Evolutionary conservation across 2,888 invertebrate species (phyloP), one percentile per base, ranked within the genome.

Genomic region (Dryococelus australis): DNA sequence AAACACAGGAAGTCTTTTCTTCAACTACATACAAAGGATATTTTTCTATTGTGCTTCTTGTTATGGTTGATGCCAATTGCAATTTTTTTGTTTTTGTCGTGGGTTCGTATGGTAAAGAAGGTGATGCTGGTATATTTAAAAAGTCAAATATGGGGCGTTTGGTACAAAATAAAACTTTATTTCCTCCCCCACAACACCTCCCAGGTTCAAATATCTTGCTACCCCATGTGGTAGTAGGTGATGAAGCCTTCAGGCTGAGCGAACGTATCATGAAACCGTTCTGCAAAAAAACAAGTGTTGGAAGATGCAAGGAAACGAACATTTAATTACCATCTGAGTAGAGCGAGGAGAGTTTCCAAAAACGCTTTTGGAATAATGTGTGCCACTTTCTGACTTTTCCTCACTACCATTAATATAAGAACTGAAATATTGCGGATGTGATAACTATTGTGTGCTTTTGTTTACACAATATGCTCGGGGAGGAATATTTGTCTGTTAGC

Each of bases 41-140:
- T 12, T 20, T 81, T 81, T 35, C 20, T 26, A 81, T 27, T 27
- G 81, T 81, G 9, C 81, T 81, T 27, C 35, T 81, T 81, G 24
- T 26, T 20, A 81, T 81, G 81, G 81, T 81, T 9, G 81, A 81
- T 81, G 81, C 81, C 12, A 81, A 81, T 35, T 26, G 79, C 27
- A 81, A 27, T 8, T 81, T 81, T 35, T 16, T 81, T 5, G 28
- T 81, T 26, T 9, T 81, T 35, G 81, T 13, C 35, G 28, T 81
- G 28, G 28, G 81, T 35, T 81, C 81, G 35, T 81, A 81, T 26
- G 81, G 81, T 5, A 81, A 81, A 27, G 81, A 81, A 20, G 81
- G 28, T 13, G 81, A 81, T 26, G 81, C 81, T 81, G n/a, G n/a
- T n/a, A n/a, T n/a, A n/a, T n/a, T n/a, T n/a, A n/a, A n/a, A n/a